A percentile compares a stretch with the other conserved stretches of the same genome.
These are phyloP conservation scores for Apamea anceps DNA, from an alignment of 2,888 invertebrate species.

Conservation along the genomic window DNA sequence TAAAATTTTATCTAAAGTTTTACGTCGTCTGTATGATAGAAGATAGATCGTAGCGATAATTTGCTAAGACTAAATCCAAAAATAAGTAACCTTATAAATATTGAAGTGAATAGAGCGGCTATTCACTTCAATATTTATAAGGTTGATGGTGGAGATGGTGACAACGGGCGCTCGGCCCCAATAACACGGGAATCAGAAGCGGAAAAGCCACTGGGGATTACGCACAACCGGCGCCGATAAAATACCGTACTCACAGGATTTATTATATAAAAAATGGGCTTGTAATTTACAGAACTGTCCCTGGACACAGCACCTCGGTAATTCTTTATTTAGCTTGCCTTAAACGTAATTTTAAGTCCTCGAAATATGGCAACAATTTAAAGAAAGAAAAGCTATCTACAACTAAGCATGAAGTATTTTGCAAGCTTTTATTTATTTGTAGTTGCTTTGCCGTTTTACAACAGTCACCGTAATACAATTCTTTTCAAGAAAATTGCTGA, in stretches of 20 bases:
- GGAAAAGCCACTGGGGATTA: constrained; percentile 42
- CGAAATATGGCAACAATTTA: neutral
- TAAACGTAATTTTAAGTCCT: constrained; percentile 18
- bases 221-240: constrained; percentile 45
- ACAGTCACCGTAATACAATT: neutral
- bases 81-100: constrained; percentile 26
- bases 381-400: neutral
- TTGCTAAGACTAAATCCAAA: neutral
- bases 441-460: neutral
- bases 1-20: constrained; percentile 39
- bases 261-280: constrained; percentile 41
- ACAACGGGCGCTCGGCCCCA: constrained; percentile 19
- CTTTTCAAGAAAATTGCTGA: neutral
- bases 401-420: no score
- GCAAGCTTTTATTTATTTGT: neutral
- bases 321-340: constrained; percentile 22
- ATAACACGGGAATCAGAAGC: constrained; percentile 47
- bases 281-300: constrained; percentile 34
- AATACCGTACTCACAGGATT: constrained; percentile 40
- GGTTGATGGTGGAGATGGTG: constrained; percentile 9
- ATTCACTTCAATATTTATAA: no score
- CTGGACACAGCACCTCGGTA: constrained; percentile 19
- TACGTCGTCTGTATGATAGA: constrained; percentile 5
- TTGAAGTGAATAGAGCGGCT: neutral
- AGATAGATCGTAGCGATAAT: constrained; percentile 3